Conservation (phyloP, 2,797 vertebrate genomes). For the Hypotaenidia philippensis region DNA sequence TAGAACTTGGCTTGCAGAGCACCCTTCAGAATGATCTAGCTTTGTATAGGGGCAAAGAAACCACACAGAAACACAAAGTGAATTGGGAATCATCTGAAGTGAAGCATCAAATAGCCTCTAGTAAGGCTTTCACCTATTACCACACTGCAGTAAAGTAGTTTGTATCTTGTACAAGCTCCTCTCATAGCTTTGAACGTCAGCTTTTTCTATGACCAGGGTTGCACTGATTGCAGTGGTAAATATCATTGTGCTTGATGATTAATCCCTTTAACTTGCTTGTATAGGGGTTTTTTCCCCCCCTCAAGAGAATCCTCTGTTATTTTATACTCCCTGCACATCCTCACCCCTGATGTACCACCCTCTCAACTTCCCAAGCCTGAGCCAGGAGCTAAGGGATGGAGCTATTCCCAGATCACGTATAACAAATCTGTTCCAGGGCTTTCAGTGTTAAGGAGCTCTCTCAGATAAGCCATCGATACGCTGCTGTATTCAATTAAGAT, state of each 20-base stretch:
- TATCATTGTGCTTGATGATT: not conserved
- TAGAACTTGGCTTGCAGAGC: not conserved
- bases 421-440: not conserved
- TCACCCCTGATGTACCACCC: not conserved
- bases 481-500: slow-evolving; percentile 6
- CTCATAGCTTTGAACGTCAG: not conserved
- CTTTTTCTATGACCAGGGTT: not conserved
- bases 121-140: not conserved
- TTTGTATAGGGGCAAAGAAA: not conserved
- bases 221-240: not conserved
- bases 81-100: not conserved
- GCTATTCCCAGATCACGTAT: accelerated
- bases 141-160: not conserved
- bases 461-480: not conserved
- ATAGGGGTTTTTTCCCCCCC: not conserved
- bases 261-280: not conserved
- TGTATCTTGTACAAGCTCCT: not conserved
- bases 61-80: not conserved
- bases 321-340: not conserved
- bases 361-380: not conserved
- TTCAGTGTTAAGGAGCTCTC: not conserved
- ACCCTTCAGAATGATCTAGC: not conserved
- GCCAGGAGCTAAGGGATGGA: not conserved
- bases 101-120: not conserved
- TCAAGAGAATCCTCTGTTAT: not conserved